Percentiles rank a stretch among this genome's conserved stretches.
phyloP scores from a whole-genome alignment of 2,113 vertebrate genomes.

The Vidua chalybeata region DNA sequence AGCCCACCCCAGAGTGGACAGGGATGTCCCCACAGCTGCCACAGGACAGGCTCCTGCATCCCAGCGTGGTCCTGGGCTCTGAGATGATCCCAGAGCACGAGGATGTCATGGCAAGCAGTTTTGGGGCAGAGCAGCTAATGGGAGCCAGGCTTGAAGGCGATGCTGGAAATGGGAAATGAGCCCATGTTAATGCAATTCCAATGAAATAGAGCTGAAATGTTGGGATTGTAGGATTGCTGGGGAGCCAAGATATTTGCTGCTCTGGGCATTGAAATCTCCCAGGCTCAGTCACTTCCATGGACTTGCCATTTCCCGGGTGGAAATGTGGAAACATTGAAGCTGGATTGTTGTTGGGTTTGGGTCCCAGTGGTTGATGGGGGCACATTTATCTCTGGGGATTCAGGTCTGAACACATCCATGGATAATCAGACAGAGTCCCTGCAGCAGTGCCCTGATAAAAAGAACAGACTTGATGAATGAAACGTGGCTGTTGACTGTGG shows the following conservation, averaged over 20 bases:
- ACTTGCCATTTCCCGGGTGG: not conserved
- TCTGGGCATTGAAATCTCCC: not conserved
- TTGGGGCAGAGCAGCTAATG: not conserved
- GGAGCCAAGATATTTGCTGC: not conserved
- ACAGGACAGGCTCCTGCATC: not conserved
- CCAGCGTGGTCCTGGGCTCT: not conserved
- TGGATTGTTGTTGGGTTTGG: not conserved
- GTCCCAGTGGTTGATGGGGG: rapidly evolving
- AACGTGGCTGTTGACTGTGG: rapidly evolving
- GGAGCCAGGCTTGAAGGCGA: not conserved
- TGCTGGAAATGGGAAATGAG: not conserved
- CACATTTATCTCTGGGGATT: not conserved
- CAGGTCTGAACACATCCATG: not conserved
- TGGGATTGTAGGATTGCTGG: not conserved
- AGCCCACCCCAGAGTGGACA: not conserved
- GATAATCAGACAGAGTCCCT: not conserved
- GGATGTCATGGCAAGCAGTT: not conserved
- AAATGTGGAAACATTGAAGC: not conserved
- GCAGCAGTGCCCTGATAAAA: not conserved
- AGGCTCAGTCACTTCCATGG: not conserved
- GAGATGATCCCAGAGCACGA: not conserved
- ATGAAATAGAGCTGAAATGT: not conserved
- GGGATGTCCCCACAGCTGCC: not conserved
- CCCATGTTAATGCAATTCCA: not conserved
- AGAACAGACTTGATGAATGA: not conserved